Evolutionary conservation across 2,888 invertebrate genomes (phyloP), one percentile per base, ranked within the genome.

Genomic region (Nezara viridula): DNA sequence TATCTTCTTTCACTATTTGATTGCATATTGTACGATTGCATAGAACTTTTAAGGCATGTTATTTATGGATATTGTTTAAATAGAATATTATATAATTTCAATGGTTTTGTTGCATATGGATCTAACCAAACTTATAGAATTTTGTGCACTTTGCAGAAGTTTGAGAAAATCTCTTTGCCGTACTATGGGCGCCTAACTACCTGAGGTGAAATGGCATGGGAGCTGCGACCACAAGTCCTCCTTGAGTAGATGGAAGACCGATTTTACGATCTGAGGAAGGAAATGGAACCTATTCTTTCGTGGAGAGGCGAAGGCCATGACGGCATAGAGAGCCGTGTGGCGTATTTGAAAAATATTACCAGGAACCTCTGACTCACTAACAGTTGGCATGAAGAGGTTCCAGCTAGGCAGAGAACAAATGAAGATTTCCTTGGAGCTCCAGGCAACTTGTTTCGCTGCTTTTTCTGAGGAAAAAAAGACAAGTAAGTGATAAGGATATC

Each of bases 301-400:
- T 27, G 14, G 60, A 60, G 55, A n/a, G 9, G 27, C 27, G 60
- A 60, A 60, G 60, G 60, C 27, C 32, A 27, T 60, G 60, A 60
- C 60, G 60, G 27, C 60, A 60, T 60, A 60, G 14, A 60, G 27
- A 60, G 60, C 60, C 5, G 27, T 16, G 27, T 55, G 55, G 55
- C 55, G n/a, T 55, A 55, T 55, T 55, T 60, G 60, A 60, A 60
- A 60, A 60, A 32, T 60, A 60, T 60, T 60, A 60, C 60, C 60
- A 60, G 60, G 60, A 60, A 60, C 60, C 19, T 60, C 60, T 60
- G 60, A 60, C 60, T 60, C 60, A 60, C 60, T 32, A 14, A 19
- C 60, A 60, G 60, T 27, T 60, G 27, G 14, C 60, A 60, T 32
- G 27, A 60, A 60, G 60, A 27, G 27, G 60, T 60, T 60, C 60